Conservation (phyloP, 2,888 invertebrate species). For the Trachelus stipa region DNA sequence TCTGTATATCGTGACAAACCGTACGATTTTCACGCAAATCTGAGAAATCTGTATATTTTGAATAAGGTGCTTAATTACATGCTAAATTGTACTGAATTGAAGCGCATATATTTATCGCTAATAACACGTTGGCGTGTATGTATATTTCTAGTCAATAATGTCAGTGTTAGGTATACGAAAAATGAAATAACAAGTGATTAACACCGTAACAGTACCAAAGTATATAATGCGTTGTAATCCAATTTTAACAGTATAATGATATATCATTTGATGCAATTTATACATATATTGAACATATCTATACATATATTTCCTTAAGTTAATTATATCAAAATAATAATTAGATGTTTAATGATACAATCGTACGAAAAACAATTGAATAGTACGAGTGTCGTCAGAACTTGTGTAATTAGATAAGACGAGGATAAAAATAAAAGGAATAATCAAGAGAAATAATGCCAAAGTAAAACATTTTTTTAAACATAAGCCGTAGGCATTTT, state of each 20-base stretch:
- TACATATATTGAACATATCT: constrained; percentile 2
- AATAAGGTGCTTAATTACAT: not conserved
- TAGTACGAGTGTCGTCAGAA: not conserved
- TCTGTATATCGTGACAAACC: constrained; percentile 24
- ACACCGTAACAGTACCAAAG: constrained; percentile 30
- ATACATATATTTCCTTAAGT: not conserved
- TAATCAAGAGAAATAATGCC: not conserved
- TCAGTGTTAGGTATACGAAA: constrained; percentile 18
- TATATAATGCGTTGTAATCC: constrained; percentile 9
- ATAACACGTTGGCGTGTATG: constrained; percentile 6
- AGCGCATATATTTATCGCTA: constrained; percentile 10
- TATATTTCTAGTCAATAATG: constrained; percentile 39
- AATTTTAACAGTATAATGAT: constrained; percentile 6
- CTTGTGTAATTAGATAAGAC: not conserved
- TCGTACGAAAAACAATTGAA: not conserved
- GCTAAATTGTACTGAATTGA: constrained; percentile 3
- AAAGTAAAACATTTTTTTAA: not conserved
- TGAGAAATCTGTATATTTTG: constrained; percentile 26
- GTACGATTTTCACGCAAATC: not conserved
- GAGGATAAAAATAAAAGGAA: not conserved
- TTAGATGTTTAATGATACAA: not conserved
- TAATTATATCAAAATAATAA: not conserved
- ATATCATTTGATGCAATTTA: constrained; percentile 8
- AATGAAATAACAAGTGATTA: constrained; percentile 12
- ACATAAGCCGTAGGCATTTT: not conserved